phyloP scores from a whole-genome alignment of 2,113 vertebrate genomes.

The Colinus virginianus region DNA sequence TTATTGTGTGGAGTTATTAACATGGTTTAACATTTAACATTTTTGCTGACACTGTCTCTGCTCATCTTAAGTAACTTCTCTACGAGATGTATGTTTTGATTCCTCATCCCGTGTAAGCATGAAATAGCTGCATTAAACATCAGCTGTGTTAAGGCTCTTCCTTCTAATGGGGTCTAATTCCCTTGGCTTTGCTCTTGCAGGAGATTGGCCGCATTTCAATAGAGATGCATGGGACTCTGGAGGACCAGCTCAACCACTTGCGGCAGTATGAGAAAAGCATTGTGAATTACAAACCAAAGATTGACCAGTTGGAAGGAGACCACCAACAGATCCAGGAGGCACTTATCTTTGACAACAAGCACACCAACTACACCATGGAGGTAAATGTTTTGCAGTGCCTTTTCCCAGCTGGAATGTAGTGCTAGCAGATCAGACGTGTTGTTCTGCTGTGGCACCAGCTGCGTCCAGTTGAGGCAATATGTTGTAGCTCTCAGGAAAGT shows the following conservation, averaged over 20 bases:
- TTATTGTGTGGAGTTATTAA: not conserved
- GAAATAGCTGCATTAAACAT: constrained; percentile 16
- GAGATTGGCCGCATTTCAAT: constrained; percentile 98
- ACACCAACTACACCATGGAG: constrained; percentile 99
- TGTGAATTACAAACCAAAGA: constrained; percentile 99
- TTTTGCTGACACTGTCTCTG: constrained; percentile 34
- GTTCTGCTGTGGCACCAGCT: not conserved
- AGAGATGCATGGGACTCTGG: constrained; percentile 97
- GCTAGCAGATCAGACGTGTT: not conserved
- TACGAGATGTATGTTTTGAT: not conserved
- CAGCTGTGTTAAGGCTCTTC: not conserved
- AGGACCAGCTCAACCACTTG: constrained; percentile 95
- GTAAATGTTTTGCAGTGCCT: constrained; percentile 73
- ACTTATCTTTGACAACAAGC: constrained; percentile 98
- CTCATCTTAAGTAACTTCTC: constrained; percentile 13
- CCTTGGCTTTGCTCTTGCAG: constrained; percentile 73
- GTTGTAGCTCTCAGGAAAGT: not conserved
- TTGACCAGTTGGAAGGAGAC: constrained; percentile 97
- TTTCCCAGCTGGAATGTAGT: not conserved
- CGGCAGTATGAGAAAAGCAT: constrained; percentile 98
- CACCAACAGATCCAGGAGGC: constrained; percentile 98
- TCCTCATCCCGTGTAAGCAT: not conserved
- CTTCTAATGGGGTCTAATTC: not conserved
- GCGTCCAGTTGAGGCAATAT: not conserved
- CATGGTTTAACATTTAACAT: not conserved